These are phyloP conservation scores for Brevipalpus yothersi DNA, from an alignment of 1,140 invertebrate genomes.

Conservation along the genomic window DNA sequence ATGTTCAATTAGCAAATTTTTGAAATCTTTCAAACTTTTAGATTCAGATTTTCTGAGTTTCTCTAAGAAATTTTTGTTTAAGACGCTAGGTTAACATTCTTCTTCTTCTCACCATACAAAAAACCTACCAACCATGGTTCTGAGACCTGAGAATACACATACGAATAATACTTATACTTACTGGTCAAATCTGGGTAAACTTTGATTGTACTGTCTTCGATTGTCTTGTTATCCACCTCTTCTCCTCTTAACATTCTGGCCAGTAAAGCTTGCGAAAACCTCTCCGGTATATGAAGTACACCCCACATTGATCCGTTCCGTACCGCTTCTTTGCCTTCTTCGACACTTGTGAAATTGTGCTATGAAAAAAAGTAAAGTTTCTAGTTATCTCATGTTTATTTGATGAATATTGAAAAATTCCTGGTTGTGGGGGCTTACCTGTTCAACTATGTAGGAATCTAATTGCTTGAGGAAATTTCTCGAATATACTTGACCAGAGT, in stretches of 20 bases:
- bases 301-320: constrained; percentile 53
- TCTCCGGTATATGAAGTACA: constrained; percentile 52
- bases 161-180: constrained; percentile 26
- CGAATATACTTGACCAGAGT: constrained; percentile 9
- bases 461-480: not conserved
- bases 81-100: too few relatives aligned
- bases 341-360: constrained; percentile 34
- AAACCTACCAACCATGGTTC: too few relatives aligned
- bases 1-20: not conserved
- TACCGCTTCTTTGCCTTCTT: constrained; percentile 41
- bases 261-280: constrained; percentile 54
- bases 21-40: not conserved
- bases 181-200: constrained; percentile 73
- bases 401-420: not conserved
- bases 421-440: not conserved
- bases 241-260: constrained; percentile 39
- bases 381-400: too few relatives aligned
- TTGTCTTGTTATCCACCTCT: constrained; percentile 42
- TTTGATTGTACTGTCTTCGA: constrained; percentile 49
- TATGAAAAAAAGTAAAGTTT: constrained; percentile 19
- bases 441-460: not conserved
- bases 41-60: not conserved
- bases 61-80: too few relatives aligned
- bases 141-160: too few relatives aligned
- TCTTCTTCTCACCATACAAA: too few relatives aligned